Percentiles rank a stretch among this genome's conserved stretches.
phyloP scores from a whole-genome alignment of 2,888 invertebrate species.

The Zelleria hepariella region DNA sequence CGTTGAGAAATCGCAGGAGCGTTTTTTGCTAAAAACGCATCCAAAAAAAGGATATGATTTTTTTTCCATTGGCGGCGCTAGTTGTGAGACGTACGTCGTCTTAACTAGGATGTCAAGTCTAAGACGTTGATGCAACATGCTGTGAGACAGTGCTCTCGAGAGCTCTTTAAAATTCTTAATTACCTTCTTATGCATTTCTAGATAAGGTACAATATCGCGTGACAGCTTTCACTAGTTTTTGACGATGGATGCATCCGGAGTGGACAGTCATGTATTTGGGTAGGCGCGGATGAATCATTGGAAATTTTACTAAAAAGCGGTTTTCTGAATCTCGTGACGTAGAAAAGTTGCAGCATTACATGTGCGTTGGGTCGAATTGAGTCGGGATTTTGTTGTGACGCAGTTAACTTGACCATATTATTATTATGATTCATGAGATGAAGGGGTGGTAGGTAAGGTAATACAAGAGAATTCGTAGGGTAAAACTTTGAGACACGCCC shows the following conservation, averaged over 20 bases:
- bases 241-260: conserved; percentile 1
- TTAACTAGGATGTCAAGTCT: conserved; percentile 1
- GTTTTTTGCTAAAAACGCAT: no score
- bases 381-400: neutral
- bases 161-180: neutral
- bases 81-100: no score
- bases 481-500: no score
- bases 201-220: neutral
- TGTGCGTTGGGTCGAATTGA: neutral
- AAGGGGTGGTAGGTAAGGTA: neutral
- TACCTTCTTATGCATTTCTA: neutral
- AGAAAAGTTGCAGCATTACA: neutral
- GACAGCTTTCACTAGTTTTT: conserved; percentile 1
- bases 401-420: neutral
- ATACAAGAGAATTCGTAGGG: no score
- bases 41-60: no score
- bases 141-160: conserved; percentile 46
- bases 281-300: neutral
- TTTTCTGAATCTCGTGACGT: neutral
- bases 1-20: no score
- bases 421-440: neutral
- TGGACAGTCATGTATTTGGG: neutral
- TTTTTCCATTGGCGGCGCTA: no score
- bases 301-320: neutral
- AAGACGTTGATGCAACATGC: neutral